phyloP scores from a whole-genome alignment of 1,140 invertebrate species.

The Drosophila varians region DNA sequence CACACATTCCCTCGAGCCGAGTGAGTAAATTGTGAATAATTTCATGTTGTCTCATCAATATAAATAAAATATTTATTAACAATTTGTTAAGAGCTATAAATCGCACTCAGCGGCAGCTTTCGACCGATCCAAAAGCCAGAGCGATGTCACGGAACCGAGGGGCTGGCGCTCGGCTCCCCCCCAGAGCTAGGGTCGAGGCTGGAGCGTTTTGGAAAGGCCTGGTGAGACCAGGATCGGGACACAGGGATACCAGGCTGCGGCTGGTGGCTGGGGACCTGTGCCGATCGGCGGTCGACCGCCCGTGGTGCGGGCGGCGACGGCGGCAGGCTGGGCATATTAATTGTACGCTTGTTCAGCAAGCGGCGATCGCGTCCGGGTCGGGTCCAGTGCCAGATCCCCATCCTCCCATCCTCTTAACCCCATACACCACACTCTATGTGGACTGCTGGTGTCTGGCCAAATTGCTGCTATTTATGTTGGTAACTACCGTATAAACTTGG shows the following conservation, averaged over 20 bases:
- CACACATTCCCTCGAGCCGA: constrained; percentile 13
- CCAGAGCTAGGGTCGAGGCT: constrained; percentile 28
- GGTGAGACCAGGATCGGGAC: constrained; percentile 48
- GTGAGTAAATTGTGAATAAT: constrained; percentile 74
- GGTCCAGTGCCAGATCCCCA: constrained; percentile 29
- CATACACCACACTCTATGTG: background rate
- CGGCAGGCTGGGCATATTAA: constrained; percentile 75
- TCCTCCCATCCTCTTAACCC: no score
- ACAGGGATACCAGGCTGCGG: no score
- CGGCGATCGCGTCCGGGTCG: constrained; percentile 37
- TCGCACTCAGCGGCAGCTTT: constrained; percentile 63
- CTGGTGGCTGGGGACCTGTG: constrained; percentile 18
- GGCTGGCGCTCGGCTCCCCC: constrained; percentile 7
- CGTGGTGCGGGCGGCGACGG: constrained; percentile 67
- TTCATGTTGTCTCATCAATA: constrained; percentile 78
- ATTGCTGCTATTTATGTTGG: constrained; percentile 83
- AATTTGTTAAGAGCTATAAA: constrained; percentile 80
- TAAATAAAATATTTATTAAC: constrained; percentile 82
- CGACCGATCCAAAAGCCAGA: constrained; percentile 15
- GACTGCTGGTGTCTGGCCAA: constrained; percentile 78
- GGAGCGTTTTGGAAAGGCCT: constrained; percentile 25
- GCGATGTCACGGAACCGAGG: constrained; percentile 6
- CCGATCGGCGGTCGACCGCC: constrained; percentile 49
- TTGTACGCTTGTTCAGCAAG: constrained; percentile 75
- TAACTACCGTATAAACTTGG: constrained; percentile 83